Evolutionary conservation across 2,888 invertebrate genomes (phyloP).

Genomic region (Eurytoma adleriae): DNA sequence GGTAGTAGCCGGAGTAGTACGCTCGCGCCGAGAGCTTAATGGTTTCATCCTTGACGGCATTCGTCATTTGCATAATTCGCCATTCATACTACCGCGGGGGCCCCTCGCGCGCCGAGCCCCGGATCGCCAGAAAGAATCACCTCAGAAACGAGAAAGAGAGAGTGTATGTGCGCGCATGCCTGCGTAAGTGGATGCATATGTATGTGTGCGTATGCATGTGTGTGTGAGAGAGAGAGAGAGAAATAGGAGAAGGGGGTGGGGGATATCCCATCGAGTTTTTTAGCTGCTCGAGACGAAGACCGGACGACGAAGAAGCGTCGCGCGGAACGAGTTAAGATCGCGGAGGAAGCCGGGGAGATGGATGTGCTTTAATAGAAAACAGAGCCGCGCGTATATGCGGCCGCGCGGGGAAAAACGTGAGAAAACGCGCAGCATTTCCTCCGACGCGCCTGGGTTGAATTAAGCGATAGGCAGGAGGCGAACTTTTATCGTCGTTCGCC

Average conservation of each 20-base stretch:
- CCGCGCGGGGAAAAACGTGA: background rate
- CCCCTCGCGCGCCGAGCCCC: background rate
- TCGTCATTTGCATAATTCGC: conserved; percentile 65
- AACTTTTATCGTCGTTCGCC: no score
- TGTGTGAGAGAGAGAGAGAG: background rate
- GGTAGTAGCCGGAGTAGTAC: conserved; percentile 33
- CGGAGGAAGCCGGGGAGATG: conserved; percentile 13
- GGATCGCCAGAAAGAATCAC: conserved; percentile 28
- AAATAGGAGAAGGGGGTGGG: background rate
- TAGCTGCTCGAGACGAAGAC: conserved; percentile 15
- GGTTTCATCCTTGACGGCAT: conserved; percentile 65
- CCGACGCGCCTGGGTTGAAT: no score
- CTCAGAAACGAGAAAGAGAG: conserved; percentile 5
- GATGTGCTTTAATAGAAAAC: conserved; percentile 12
- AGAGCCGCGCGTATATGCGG: background rate
- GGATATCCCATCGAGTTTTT: conserved; percentile 10
- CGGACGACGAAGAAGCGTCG: conserved; percentile 36
- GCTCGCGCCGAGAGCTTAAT: conserved; percentile 63
- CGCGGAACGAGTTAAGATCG: conserved; percentile 14
- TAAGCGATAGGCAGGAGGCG: no score
- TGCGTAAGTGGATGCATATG: no score
- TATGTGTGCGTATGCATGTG: background rate
- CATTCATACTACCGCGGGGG: conserved; percentile 61
- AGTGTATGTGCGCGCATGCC: background rate
- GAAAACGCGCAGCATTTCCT: no score